Conservation (phyloP, 2,888 invertebrate species). For the Synergus itoensis region DNA sequence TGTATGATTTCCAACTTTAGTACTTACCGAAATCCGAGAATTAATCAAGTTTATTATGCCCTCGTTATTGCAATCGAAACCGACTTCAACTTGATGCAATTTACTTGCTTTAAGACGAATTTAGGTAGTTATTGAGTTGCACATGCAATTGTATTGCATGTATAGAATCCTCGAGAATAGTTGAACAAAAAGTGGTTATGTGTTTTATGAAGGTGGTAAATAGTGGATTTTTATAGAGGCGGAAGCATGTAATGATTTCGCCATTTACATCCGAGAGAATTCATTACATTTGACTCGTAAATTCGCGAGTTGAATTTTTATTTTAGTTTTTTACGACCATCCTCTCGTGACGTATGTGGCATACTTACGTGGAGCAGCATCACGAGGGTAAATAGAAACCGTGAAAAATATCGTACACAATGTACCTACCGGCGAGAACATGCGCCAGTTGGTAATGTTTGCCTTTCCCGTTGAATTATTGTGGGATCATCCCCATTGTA, state of each 20-base stretch:
- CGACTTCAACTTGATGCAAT: not conserved
- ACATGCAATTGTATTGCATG: not conserved
- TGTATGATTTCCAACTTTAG: not conserved
- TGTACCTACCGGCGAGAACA: conserved; percentile 45
- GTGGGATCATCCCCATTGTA: conserved; percentile 54
- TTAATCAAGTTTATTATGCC: conserved; percentile 6
- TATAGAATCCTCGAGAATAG: no score
- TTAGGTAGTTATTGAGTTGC: not conserved
- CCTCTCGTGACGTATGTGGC: conserved; percentile 51
- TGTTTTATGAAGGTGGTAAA: not conserved
- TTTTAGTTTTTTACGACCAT: conserved; percentile 47
- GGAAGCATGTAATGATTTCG: not conserved
- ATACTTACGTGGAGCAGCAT: conserved; percentile 47
- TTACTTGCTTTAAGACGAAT: not conserved
- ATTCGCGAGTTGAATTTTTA: conserved; percentile 7
- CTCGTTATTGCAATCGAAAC: not conserved
- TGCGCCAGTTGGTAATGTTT: conserved; percentile 58
- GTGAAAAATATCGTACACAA: conserved; percentile 55
- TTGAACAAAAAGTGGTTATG: not conserved
- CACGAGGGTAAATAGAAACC: conserved; percentile 50
- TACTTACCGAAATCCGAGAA: not conserved
- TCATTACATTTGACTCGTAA: conserved; percentile 20
- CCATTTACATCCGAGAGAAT: conserved; percentile 11
- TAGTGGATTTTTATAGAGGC: not conserved
- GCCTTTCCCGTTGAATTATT: conserved; percentile 57